phyloP scores from a whole-genome alignment of 1,140 invertebrate genomes.

The Oryctes rhinoceros region DNA sequence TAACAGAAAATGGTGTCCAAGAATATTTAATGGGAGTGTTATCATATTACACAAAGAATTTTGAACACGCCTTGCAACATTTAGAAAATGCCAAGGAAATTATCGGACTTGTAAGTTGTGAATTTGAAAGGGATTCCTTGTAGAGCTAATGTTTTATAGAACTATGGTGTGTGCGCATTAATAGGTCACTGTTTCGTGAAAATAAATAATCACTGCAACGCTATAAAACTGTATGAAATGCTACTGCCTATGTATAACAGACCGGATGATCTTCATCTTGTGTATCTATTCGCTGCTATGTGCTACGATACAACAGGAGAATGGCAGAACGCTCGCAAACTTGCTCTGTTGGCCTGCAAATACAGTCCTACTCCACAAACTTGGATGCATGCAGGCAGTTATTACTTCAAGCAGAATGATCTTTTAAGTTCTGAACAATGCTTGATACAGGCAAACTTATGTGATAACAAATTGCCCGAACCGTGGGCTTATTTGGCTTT shows the following conservation, averaged over 20 bases:
- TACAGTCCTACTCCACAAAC: conserved; percentile 55
- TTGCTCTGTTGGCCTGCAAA: conserved; percentile 54
- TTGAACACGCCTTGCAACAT: conserved; percentile 54
- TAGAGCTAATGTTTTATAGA: conserved; percentile 43
- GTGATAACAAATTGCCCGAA: conserved; percentile 53
- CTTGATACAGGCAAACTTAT: conserved; percentile 54
- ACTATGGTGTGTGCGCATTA: conserved; percentile 51
- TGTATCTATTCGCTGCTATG: conserved; percentile 51
- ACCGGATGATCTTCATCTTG: conserved; percentile 54
- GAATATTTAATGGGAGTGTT: conserved; percentile 56
- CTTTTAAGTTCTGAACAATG: conserved; percentile 56
- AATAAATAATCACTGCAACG: conserved; percentile 48
- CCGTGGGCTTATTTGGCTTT: conserved; percentile 57
- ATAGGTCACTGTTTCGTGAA: conserved; percentile 52
- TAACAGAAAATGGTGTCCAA: conserved; percentile 46
- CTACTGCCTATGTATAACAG: conserved; percentile 52
- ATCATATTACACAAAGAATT: conserved; percentile 50
- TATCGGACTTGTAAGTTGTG: conserved; percentile 48
- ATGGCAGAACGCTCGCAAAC: conserved; percentile 52
- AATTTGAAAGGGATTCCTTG: background rate
- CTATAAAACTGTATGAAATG: conserved; percentile 51
- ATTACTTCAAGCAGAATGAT: conserved; percentile 55
- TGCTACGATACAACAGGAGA: conserved; percentile 47
- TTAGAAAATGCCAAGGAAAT: conserved; percentile 49
- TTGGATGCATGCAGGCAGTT: conserved; percentile 53